Percentiles rank a stretch among this genome's conserved stretches.
Evolutionary conservation across 2,797 vertebrate genomes (phyloP).

Genomic region (Macrochelys suwanniensis): DNA sequence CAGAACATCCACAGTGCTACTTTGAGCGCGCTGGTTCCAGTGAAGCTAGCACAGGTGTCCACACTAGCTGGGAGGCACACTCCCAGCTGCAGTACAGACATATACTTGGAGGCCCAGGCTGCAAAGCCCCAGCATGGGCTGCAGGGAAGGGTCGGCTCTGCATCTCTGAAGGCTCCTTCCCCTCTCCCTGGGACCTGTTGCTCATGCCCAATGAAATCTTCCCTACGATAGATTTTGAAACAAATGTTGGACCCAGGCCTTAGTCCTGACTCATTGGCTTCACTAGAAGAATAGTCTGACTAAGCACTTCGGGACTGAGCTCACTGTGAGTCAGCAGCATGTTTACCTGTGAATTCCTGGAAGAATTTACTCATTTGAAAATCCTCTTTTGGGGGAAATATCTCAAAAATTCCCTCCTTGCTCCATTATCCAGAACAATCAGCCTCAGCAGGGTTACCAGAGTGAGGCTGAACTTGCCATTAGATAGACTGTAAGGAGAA

Average conservation of each 20-base stretch:
- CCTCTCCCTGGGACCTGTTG: neutral
- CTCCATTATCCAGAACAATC: neutral
- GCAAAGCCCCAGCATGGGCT: neutral
- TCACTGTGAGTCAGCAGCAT: neutral
- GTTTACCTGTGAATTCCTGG: conserved; percentile 54
- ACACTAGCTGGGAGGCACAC: no score
- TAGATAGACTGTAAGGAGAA: neutral
- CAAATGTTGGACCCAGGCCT: conserved; percentile 17
- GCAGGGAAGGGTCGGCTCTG: neutral
- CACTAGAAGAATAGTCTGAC: neutral
- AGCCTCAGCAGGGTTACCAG: neutral
- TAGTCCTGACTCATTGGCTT: neutral
- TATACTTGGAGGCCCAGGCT: neutral
- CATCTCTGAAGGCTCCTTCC: neutral
- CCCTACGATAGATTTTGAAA: neutral
- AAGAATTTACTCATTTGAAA: neutral
- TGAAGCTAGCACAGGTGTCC: no score
- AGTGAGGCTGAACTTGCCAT: neutral
- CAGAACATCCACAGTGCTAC: neutral
- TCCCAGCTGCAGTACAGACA: no score
- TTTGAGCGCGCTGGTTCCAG: neutral
- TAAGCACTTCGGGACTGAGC: neutral
- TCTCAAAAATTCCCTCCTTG: neutral
- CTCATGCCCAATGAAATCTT: conserved; percentile 24
- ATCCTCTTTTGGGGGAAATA: conserved; percentile 24